These are phyloP conservation scores for Drosophila sordidula DNA, from an alignment of 2,888 invertebrate genomes.

Conservation along the genomic window DNA sequence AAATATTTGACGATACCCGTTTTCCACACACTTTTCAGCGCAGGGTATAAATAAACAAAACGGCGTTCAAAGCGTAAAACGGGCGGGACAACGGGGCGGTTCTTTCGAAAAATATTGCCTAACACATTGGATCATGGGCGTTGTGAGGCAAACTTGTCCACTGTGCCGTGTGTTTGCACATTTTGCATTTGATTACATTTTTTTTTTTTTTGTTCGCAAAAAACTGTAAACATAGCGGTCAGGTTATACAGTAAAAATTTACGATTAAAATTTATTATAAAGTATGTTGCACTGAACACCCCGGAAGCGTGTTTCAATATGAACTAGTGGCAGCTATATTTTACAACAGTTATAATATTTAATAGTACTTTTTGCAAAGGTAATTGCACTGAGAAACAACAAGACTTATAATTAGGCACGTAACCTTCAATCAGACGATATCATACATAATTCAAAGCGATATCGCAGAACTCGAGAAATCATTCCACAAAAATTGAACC, in stretches of 20 bases:
- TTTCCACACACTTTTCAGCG: background rate
- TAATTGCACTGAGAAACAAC: conserved; percentile 16
- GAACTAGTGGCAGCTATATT: background rate
- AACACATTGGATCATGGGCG: conserved; percentile 42
- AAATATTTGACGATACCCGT: background rate
- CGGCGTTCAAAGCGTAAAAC: conserved; percentile 26
- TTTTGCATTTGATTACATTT: conserved; percentile 34
- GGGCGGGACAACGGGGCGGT: conserved; percentile 39
- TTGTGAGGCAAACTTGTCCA: conserved; percentile 26
- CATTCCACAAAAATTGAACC: conserved; percentile 41
- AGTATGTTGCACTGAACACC: background rate
- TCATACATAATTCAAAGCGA: conserved; percentile 67
- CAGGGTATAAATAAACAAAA: conserved; percentile 46
- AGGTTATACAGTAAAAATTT: background rate
- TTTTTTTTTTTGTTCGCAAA: conserved; percentile 4
- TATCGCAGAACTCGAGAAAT: conserved; percentile 28
- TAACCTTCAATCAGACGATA: conserved; percentile 51
- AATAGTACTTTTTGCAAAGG: background rate
- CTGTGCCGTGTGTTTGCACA: conserved; percentile 13
- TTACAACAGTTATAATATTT: background rate
- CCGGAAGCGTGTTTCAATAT: conserved; percentile 5
- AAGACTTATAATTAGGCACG: background rate
- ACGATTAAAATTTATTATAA: background rate
- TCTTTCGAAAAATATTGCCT: conserved; percentile 37
- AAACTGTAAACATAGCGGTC: conserved; percentile 12